These are phyloP conservation scores for Typhlomys cinereus DNA, from an alignment of 2,113 vertebrate species.

Conservation along the genomic window DNA sequence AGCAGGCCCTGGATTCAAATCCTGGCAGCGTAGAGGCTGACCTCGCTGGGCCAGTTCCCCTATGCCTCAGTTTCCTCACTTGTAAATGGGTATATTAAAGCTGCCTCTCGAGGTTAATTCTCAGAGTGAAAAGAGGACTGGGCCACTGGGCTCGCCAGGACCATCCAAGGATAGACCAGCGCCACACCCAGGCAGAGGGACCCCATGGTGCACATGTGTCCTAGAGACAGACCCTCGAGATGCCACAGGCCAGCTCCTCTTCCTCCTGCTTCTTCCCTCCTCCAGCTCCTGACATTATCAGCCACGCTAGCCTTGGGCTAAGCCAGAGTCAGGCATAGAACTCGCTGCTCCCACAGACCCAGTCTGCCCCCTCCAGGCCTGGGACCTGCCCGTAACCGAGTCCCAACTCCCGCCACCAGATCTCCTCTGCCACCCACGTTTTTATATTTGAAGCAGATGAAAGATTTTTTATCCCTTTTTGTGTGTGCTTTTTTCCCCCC, in stretches of 20 bases:
- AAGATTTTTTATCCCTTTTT: conserved; percentile 52
- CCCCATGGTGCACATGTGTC: no score
- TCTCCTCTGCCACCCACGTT: conserved; percentile 4
- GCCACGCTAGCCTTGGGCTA: neutral
- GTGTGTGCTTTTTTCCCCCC: neutral
- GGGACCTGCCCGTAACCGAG: neutral
- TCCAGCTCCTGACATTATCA: neutral
- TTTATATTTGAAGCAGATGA: conserved; percentile 70
- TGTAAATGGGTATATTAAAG: neutral
- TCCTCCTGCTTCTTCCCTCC: neutral
- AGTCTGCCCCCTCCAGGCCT: neutral
- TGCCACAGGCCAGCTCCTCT: neutral
- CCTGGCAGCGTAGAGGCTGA: neutral
- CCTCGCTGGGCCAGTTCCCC: neutral
- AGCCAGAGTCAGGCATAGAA: neutral
- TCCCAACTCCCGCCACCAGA: neutral
- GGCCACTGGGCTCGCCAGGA: neutral
- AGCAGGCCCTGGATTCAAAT: neutral
- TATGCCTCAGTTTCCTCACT: neutral
- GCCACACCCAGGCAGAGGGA: neutral
- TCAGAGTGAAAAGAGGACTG: neutral
- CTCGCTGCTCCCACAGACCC: neutral
- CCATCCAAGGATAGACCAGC: neutral
- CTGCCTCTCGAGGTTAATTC: neutral
- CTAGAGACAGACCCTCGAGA: neutral